A percentile compares a stretch with the other conserved stretches of the same genome.
Conservation (phyloP, 1,140 invertebrate species). For the Luehdorfia chinensis region DNA sequence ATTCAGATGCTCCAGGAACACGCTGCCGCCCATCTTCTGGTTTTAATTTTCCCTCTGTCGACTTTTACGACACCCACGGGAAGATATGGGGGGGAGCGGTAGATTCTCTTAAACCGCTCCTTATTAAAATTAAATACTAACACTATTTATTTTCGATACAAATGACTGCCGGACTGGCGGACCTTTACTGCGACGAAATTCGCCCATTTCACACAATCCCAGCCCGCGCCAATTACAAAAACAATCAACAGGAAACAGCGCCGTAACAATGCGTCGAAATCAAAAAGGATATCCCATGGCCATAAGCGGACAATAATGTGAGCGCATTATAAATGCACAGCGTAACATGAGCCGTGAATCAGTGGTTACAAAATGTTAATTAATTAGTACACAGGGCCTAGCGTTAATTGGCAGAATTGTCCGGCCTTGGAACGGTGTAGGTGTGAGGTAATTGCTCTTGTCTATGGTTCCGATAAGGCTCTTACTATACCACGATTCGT, state of each 20-base stretch:
- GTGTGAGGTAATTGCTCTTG: not conserved
- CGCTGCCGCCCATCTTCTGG: too few relatives aligned
- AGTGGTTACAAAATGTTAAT: constrained; percentile 32
- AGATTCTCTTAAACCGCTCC: too few relatives aligned
- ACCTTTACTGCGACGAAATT: too few relatives aligned
- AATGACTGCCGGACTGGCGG: too few relatives aligned
- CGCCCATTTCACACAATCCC: constrained; percentile 5
- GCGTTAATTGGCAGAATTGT: constrained; percentile 21
- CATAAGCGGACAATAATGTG: constrained; percentile 35
- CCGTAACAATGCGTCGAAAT: constrained; percentile 34
- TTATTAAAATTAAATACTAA: too few relatives aligned
- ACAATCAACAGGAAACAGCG: constrained; percentile 47
- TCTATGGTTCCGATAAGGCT: too few relatives aligned
- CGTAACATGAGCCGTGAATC: constrained; percentile 29
- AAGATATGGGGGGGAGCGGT: too few relatives aligned
- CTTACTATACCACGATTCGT: too few relatives aligned
- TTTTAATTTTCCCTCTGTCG: too few relatives aligned
- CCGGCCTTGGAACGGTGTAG: not conserved
- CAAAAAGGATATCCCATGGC: constrained; percentile 50
- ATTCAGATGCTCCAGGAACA: too few relatives aligned
- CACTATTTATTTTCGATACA: too few relatives aligned
- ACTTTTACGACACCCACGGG: too few relatives aligned
- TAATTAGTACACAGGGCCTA: constrained; percentile 11
- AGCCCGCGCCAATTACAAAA: constrained; percentile 2
- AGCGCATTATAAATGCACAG: constrained; percentile 28